These are phyloP conservation scores for Acleris laterana DNA, from an alignment of 2,888 invertebrate species.

Conservation along the genomic window DNA sequence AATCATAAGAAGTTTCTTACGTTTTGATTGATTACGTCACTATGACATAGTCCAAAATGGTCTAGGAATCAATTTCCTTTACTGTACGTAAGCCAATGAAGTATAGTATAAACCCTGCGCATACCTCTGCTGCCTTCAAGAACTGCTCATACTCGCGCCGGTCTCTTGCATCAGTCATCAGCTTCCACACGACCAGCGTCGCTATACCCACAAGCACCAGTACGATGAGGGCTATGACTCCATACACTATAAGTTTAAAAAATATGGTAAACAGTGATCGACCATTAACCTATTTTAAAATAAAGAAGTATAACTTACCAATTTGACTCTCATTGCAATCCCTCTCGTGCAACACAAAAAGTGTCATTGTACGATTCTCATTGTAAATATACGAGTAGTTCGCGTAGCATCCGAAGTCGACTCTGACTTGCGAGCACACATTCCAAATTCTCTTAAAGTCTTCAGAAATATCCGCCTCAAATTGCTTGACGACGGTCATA, in stretches of 20 bases:
- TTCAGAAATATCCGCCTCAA: background rate
- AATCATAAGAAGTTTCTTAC: too few species aligned
- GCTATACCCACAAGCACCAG: conserved; percentile 88
- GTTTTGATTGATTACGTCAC: too few species aligned
- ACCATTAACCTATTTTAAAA: too few species aligned
- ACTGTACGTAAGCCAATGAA: too few species aligned
- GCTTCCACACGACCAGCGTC: conserved; percentile 88
- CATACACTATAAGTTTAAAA: conserved; percentile 80
- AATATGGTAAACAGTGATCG: background rate
- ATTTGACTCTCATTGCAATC: conserved; percentile 23
- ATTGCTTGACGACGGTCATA: conserved; percentile 1
- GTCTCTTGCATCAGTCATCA: conserved; percentile 87
- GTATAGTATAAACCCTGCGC: too few species aligned
- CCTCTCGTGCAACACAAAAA: conserved; percentile 7
- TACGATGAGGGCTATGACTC: conserved; percentile 87
- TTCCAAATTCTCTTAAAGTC: conserved; percentile 3
- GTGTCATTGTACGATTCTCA: conserved; percentile 9
- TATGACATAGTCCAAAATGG: too few species aligned
- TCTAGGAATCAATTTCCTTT: too few species aligned
- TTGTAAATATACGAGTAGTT: conserved; percentile 24
- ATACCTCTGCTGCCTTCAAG: conserved; percentile 80
- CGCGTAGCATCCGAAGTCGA: conserved; percentile 24
- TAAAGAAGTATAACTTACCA: conserved; percentile 6
- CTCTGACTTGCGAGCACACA: conserved; percentile 4
- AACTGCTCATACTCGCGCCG: conserved; percentile 88